Evolutionary conservation across 2,888 invertebrate species (phyloP).

Genomic region (Drosophila melanosoma): DNA sequence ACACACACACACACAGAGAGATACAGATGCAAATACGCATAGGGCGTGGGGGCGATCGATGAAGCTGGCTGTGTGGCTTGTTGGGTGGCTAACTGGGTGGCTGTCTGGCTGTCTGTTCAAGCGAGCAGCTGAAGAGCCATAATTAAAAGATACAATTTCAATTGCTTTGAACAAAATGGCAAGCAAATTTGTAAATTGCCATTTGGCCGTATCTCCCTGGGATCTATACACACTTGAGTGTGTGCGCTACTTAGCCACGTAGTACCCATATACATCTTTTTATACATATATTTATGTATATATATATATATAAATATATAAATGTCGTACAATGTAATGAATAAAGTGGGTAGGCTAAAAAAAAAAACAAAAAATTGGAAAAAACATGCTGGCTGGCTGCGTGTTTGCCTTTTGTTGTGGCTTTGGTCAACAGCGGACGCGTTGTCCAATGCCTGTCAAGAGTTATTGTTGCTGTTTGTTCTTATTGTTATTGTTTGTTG

Average conservation of each 20-base stretch:
- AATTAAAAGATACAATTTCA: slow-evolving; percentile 72
- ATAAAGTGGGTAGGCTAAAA: slow-evolving; percentile 34
- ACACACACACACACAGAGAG: no score
- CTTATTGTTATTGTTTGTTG: slow-evolving; percentile 36
- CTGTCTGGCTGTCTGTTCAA: slow-evolving; percentile 24
- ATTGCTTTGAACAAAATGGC: slow-evolving; percentile 39
- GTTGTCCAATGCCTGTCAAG: slow-evolving; percentile 69
- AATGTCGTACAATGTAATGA: slow-evolving; percentile 45
- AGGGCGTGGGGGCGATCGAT: slow-evolving; percentile 36
- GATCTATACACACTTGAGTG: slow-evolving; percentile 45
- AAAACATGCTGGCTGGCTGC: slow-evolving; percentile 11
- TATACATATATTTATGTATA: not conserved
- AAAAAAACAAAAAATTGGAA: slow-evolving; percentile 6
- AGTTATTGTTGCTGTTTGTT: slow-evolving; percentile 57
- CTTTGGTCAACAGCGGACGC: slow-evolving; percentile 54
- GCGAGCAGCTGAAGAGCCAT: slow-evolving; percentile 45
- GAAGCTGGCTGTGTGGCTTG: slow-evolving; percentile 15
- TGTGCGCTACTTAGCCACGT: slow-evolving; percentile 58
- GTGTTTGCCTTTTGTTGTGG: slow-evolving; percentile 29
- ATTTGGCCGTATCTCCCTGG: slow-evolving; percentile 27
- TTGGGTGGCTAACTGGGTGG: slow-evolving; percentile 14
- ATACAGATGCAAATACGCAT: not conserved
- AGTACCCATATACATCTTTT: slow-evolving; percentile 5
- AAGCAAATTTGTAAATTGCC: slow-evolving; percentile 68
- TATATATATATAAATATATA: not conserved